phyloP scores from a whole-genome alignment of 2,797 vertebrate genomes.

The Sebastes variabilis region DNA sequence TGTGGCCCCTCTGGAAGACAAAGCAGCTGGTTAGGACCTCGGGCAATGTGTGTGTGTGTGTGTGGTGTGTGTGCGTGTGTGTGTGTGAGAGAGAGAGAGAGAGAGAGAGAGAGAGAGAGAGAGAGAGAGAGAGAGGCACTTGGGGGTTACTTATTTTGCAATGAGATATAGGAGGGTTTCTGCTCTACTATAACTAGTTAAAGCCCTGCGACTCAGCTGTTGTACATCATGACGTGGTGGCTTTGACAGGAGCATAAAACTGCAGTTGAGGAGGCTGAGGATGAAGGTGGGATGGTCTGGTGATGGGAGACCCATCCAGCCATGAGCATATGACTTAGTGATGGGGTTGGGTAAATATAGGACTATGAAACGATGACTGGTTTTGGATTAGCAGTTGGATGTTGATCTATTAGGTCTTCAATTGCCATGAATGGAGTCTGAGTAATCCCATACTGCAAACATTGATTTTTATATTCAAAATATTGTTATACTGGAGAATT shows the following conservation, averaged over 20 bases:
- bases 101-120: neutral
- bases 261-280: neutral
- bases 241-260: neutral
- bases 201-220: neutral
- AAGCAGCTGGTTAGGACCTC: slow-evolving; percentile 74
- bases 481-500: neutral
- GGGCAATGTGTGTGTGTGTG: slow-evolving; percentile 27
- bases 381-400: neutral
- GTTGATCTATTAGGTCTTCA: neutral
- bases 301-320: neutral
- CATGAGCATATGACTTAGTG: slow-evolving; percentile 2
- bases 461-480: neutral
- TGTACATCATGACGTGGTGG: slow-evolving; percentile 5
- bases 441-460: neutral
- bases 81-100: neutral
- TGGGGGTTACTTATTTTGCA: neutral
- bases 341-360: neutral
- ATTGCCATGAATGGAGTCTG: neutral
- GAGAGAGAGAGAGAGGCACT: neutral
- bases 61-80: slow-evolving; percentile 15
- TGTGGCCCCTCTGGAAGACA: slow-evolving; percentile 62
- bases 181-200: neutral
- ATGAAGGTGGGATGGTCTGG: neutral
- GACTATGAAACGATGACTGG: neutral
- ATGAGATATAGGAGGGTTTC: neutral